phyloP scores from a whole-genome alignment of 2,113 vertebrate genomes.

The Epinephelus fuscoguttatus region DNA sequence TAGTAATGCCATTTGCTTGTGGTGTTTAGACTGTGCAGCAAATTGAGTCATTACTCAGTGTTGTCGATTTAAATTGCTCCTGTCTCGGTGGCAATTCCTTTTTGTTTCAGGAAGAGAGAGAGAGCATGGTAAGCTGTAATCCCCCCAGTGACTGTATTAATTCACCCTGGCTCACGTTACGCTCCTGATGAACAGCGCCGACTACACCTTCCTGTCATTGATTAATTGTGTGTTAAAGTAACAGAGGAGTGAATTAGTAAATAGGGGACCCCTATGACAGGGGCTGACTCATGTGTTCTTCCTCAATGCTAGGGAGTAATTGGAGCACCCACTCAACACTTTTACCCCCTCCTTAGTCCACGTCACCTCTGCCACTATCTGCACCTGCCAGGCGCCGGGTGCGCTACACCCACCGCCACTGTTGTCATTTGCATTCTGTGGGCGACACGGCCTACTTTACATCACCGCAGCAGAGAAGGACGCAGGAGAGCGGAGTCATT shows the following conservation, averaged over 20 bases:
- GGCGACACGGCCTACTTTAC: conserved; percentile 84
- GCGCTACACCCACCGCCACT: conserved; percentile 74
- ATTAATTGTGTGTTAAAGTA: conserved; percentile 84
- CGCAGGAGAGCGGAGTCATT: conserved; percentile 82
- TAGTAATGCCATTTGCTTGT: conserved; percentile 79
- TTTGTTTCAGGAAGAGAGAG: conserved; percentile 77
- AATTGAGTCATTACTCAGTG: conserved; percentile 83
- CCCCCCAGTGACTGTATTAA: conserved; percentile 80
- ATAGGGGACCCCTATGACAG: conserved; percentile 71
- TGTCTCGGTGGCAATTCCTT: conserved; percentile 79
- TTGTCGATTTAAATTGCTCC: conserved; percentile 81
- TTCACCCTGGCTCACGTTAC: conserved; percentile 77
- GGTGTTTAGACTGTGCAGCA: conserved; percentile 80
- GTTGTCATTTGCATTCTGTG: conserved; percentile 90
- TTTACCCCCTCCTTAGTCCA: conserved; percentile 40
- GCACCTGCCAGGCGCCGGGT: conserved; percentile 71
- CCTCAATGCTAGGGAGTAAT: conserved; percentile 64
- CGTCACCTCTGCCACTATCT: conserved; percentile 73
- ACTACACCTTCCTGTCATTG: conserved; percentile 81
- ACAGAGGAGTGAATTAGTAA: conserved; percentile 82
- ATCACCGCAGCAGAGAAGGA: conserved; percentile 51
- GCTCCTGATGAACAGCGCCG: conserved; percentile 75
- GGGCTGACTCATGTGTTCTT: conserved; percentile 56
- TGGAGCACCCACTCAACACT: conserved; percentile 63
- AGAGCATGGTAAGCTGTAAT: conserved; percentile 71